Evolutionary conservation across 2,888 invertebrate genomes (phyloP).

Genomic region (Eucriotettix oculatus): DNA sequence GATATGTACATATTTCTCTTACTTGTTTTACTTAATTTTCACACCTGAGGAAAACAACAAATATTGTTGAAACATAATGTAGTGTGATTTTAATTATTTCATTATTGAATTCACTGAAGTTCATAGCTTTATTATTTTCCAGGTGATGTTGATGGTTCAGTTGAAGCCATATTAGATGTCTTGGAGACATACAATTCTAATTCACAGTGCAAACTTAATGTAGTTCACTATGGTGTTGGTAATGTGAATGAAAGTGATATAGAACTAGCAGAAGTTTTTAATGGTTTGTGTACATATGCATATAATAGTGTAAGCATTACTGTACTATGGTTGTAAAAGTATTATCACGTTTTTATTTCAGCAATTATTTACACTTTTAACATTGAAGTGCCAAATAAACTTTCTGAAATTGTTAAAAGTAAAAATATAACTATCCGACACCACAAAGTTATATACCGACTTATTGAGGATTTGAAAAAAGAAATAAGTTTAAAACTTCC

Average conservation of each 20-base stretch:
- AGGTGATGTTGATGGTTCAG: slow-evolving; percentile 91
- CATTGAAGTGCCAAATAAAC: slow-evolving; percentile 32
- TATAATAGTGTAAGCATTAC: neutral
- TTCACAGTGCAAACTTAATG: slow-evolving; percentile 54
- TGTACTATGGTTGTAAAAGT: neutral
- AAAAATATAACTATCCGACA: slow-evolving; percentile 41
- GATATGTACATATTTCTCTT: no score
- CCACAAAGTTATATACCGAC: slow-evolving; percentile 82
- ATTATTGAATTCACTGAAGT: neutral
- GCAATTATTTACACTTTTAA: slow-evolving; percentile 85
- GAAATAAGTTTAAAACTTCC: slow-evolving; percentile 63
- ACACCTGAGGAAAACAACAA: neutral
- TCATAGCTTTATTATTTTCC: slow-evolving; percentile 9
- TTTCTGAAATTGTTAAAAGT: slow-evolving; percentile 33
- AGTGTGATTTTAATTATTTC: neutral
- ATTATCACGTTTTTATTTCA: slow-evolving; percentile 19
- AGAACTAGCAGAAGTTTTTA: slow-evolving; percentile 57
- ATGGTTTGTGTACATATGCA: slow-evolving; percentile 25
- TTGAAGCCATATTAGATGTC: slow-evolving; percentile 87
- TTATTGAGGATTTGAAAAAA: slow-evolving; percentile 74
- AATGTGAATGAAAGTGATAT: slow-evolving; percentile 67
- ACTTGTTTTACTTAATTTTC: neutral
- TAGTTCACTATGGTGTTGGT: slow-evolving; percentile 86
- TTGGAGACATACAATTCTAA: slow-evolving; percentile 64
- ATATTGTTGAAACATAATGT: neutral